A percentile compares a stretch with the other conserved stretches of the same genome.
Evolutionary conservation across 2,888 invertebrate genomes (phyloP).

Genomic region (Amphipyra berbera): DNA sequence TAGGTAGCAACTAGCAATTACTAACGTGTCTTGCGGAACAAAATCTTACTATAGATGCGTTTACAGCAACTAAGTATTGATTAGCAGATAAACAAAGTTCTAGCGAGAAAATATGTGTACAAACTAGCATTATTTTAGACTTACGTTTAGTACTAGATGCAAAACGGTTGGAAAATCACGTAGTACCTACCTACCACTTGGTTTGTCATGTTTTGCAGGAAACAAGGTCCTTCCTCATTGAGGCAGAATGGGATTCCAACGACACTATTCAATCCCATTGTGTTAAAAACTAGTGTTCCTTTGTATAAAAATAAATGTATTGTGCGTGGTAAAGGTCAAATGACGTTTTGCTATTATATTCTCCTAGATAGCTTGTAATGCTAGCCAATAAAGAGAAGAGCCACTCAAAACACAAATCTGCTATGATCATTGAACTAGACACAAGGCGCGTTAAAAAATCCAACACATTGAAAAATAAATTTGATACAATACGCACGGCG

Average conservation of each 20-base stretch:
- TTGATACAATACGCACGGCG: no score
- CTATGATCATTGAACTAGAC: not conserved
- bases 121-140: no score
- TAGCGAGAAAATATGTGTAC: no score
- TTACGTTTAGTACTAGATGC: conserved; percentile 16
- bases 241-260: conserved; percentile 20
- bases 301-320: conserved; percentile 38
- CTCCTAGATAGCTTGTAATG: no score
- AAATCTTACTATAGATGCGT: no score
- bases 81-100: no score
- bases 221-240: conserved; percentile 47
- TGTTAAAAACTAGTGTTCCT: conserved; percentile 33
- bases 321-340: conserved; percentile 30
- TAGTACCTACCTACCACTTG: conserved; percentile 18
- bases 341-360: conserved; percentile 36
- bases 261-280: conserved; percentile 23
- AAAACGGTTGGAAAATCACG: conserved; percentile 53
- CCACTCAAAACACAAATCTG: no score
- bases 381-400: no score
- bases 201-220: conserved; percentile 55
- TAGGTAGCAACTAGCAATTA: no score
- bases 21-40: no score
- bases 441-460: not conserved
- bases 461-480: not conserved
- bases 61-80: no score